Evolutionary conservation across 2,113 vertebrate genomes (phyloP).

Genomic region (Coregonus clupeaformis): DNA sequence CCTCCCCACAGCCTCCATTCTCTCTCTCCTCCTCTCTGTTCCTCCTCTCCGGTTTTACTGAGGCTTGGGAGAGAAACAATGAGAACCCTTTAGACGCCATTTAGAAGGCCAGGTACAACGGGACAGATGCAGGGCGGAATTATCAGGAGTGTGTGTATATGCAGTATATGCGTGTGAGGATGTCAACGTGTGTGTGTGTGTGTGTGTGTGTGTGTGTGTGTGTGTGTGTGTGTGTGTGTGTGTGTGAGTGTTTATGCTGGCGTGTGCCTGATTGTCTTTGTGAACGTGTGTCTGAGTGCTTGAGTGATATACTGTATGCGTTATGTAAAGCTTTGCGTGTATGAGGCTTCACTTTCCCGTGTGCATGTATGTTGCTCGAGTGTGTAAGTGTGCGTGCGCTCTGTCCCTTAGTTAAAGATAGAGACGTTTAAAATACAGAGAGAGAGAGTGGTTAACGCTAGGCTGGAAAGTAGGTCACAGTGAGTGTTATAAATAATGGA

Average conservation of each 20-base stretch:
- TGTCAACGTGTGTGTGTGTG: background rate
- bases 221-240: background rate
- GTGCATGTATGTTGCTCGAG: too few species aligned
- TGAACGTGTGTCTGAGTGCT: background rate
- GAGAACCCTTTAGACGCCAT: conserved; percentile 2
- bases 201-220: background rate
- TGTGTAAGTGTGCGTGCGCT: too few species aligned
- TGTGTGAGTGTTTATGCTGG: too few species aligned
- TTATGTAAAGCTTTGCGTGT: background rate
- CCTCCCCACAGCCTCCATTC: background rate
- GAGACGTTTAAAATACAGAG: conserved; percentile 25
- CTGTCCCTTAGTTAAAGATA: conserved; percentile 24
- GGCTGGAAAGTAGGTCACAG: conserved; percentile 74
- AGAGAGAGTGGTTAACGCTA: conserved; percentile 51
- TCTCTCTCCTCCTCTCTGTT: too few species aligned
- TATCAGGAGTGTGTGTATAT: background rate
- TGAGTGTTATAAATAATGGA: conserved; percentile 76
- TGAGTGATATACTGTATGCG: background rate
- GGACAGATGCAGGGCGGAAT: too few species aligned
- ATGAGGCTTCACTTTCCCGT: too few species aligned
- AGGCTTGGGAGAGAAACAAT: background rate
- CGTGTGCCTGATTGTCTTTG: background rate
- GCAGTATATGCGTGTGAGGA: too few species aligned
- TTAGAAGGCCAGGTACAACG: background rate
- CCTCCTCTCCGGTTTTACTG: conserved; percentile 32